Base-by-base conservation (phyloP, 2,888 invertebrate genomes). In the Masnerella sp. region DNA sequence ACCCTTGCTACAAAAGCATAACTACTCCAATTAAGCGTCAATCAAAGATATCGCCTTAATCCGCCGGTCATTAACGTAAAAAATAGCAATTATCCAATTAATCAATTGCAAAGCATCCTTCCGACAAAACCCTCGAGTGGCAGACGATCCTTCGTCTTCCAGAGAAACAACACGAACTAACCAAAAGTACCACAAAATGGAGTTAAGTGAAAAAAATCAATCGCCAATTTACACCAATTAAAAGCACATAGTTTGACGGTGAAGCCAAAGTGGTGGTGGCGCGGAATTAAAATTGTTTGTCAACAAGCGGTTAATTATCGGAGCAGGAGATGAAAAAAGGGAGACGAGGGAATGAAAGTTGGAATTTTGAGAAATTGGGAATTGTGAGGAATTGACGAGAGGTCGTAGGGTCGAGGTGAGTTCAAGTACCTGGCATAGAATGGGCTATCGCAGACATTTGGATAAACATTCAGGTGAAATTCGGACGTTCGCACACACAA, bases 371-470 rank as follows among this genome's bases (percentile, higher is more conserved):
- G 14, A 42, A 20, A 7, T 42, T 17, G 42, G n/a, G 17, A 18
- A 18, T 18, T 18, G 20, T 7, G 7, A 42, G 20, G 20, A 20
- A 15, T 8, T 12, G 5, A 7, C 4, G 14, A 30, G 22, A 56
- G 56, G 54, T 47, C 49, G 40, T 14, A 15, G 25, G 56, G 43
- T 58, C 18, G 59, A 42, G 52, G 22, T n/a, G 15, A 49, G 34
- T 11, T 5, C 18, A 64, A 74, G 82, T 85, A 87, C 87, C 87
- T 87, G 87, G 86, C 85, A 87, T 85, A 84, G 87, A 87, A 86
- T 87, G 87, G 81, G 87, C 84, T 83, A 87, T 85, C 79, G 87
- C 83, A 56, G 85, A 85, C 87, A 85, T 84, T 83, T 83, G 86
- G 82, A 85, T 86, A 83, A 86, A 87, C 87, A 87, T 87, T 85